Base-by-base conservation (phyloP, 2,888 invertebrate genomes). In the Saturnia pavonia region DNA sequence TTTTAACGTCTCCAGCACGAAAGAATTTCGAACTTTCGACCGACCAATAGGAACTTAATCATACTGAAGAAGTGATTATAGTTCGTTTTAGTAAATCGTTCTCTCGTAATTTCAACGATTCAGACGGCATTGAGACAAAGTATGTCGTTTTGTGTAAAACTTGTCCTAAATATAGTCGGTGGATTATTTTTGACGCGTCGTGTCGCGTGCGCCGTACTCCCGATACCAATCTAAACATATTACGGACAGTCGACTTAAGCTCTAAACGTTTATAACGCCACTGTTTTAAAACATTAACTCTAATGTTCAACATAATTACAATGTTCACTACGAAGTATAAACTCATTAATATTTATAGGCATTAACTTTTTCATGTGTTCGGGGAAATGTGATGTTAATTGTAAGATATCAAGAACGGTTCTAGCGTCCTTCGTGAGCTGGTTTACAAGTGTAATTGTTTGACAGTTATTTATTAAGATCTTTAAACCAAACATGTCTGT, bases 141-240 rank as follows among this genome's bases (percentile, higher is more conserved):
- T 91, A 84, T 91, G 91, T 92, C 93, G 88, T 91, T 91, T 91
- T 91, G 89, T 87, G 91, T 91, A 89, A 92, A 91, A 87, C 88
- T 84, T 82, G 84, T 84, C 85, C 92, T 93, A 93, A 89, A 92
- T 91, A 88, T 93, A 92, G 91, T 81, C 77, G 74, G 82, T 81
- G 83, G 91, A 92, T 91, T 93, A 93, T 92, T 92, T 91, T 85
- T 84, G 92, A 86, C 85, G 83, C 85, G 78, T 73, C 80, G 82
- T 91, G 91, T 91, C 91, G 89, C 88, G 83, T 77, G 80, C 82
- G 86, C 85, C 83, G 80, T 82, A 85, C 85, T 86, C 85, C 80
- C 85, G 84, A 84, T 85, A 81, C 85, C 85, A 87, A 87, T 88
- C 91, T 84, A 91, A 91, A 91, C 91, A 90, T 86, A 91, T 88